Evolutionary conservation across 1,140 invertebrate genomes (phyloP).

Genomic region (Laodelphax striatellus): DNA sequence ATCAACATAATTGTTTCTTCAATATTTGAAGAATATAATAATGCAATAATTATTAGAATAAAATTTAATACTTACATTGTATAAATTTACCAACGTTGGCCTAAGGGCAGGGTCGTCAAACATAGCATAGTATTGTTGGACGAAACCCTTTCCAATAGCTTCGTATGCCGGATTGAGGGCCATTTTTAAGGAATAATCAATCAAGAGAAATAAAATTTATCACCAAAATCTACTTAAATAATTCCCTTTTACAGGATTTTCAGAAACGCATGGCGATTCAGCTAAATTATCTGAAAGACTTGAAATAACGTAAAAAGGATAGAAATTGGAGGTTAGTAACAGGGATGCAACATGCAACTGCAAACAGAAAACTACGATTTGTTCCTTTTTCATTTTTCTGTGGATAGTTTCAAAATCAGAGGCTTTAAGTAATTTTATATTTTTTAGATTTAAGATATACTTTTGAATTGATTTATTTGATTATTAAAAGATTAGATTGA

Average conservation of each 20-base stretch:
- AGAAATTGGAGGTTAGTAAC: neutral
- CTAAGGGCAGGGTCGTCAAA: constrained; percentile 80
- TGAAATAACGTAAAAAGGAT: constrained; percentile 1
- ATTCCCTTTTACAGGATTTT: neutral
- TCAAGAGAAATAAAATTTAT: neutral
- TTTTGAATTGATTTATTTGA: no score
- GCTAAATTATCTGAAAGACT: neutral
- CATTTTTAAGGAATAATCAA: constrained; percentile 37
- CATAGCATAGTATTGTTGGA: constrained; percentile 81
- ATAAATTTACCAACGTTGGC: constrained; percentile 73
- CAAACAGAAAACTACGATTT: no score
- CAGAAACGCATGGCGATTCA: neutral
- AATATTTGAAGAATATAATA: no score
- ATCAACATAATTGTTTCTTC: no score
- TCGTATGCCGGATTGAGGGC: constrained; percentile 81
- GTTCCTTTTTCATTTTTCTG: no score
- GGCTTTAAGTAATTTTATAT: no score
- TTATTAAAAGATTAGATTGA: no score
- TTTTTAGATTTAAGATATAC: no score
- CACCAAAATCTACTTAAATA: constrained; percentile 14
- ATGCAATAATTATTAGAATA: no score
- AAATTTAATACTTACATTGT: constrained; percentile 63
- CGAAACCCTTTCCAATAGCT: constrained; percentile 83
- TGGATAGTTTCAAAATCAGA: no score
- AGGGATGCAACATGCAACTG: neutral